These are phyloP conservation scores for Lacanobia oleracea DNA, from an alignment of 2,888 invertebrate species.

Conservation along the genomic window DNA sequence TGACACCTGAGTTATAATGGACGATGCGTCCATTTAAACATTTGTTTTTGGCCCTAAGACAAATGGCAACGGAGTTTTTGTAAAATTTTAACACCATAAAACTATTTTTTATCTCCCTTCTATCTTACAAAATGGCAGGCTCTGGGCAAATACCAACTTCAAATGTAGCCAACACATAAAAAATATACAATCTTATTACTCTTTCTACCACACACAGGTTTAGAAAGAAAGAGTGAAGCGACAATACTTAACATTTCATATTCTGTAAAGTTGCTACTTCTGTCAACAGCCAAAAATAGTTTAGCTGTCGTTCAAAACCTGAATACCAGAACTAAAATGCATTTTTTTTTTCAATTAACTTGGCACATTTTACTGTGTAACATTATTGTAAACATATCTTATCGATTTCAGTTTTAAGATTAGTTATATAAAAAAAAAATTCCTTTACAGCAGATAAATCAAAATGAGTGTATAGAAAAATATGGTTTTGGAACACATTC, in stretches of 20 bases:
- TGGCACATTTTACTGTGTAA: not conserved
- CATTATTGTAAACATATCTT: no score
- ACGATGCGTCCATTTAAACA: slow-evolving; percentile 98
- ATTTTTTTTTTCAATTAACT: not conserved
- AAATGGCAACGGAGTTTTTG: slow-evolving; percentile 88
- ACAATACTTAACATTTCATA: slow-evolving; percentile 64
- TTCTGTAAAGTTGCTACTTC: slow-evolving; percentile 75
- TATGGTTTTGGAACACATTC: no score
- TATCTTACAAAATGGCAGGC: slow-evolving; percentile 91
- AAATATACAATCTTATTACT: slow-evolving; percentile 68
- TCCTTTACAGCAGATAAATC: no score
- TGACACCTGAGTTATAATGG: slow-evolving; percentile 99
- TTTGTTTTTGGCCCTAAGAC: slow-evolving; percentile 89
- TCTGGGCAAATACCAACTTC: slow-evolving; percentile 88
- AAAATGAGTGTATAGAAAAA: no score
- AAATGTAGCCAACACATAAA: slow-evolving; percentile 82
- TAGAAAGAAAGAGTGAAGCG: slow-evolving; percentile 68
- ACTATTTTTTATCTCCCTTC: slow-evolving; percentile 91
- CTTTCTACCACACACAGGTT: slow-evolving; percentile 64
- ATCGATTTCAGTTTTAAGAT: no score
- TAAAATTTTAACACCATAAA: slow-evolving; percentile 90
- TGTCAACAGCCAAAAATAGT: slow-evolving; percentile 81
- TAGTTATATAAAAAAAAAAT: no score
- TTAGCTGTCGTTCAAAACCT: slow-evolving; percentile 43
- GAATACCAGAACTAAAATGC: not conserved